Evolutionary conservation across 2,888 invertebrate species (phyloP), one percentile per base, ranked within the genome.

Genomic region (Cinara cedri): DNA sequence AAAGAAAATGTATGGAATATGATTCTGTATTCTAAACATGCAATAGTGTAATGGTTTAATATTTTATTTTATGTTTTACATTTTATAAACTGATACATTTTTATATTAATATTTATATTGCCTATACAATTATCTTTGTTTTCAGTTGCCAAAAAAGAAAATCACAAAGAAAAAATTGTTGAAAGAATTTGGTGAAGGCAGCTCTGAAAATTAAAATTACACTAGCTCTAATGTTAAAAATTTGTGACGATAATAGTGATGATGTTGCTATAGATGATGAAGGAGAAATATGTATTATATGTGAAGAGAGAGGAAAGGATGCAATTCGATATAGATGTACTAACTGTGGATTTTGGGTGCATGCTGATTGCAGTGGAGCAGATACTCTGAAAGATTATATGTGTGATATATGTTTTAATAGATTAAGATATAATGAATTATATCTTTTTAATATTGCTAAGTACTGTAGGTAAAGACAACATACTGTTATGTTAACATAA

Each of bases 181-280:
- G 54, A 54, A 54, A 19, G 54, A 54, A 54, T 54, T 54, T 54
- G 54, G 54, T 1, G 54, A 54, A 54, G 19, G 19, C 54, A 9
- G n/a, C 19, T 16, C n/a, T 54, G 19, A 19, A 3, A 10, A 16
- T 54, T 19, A 54, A 19, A 51, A 51, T 51, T 16, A 51, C 16
- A n/a, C 16, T 16, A 54, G 54, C 26, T 26, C 14, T 26, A 1
- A 26, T 14, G 8, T 34, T 4, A 34, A 6, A 60, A 6, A 4
- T 60, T 11, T 60, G 60, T 34, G 26, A 60, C 34, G 60, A 60
- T n/a, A n/a, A n/a, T n/a, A n/a, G n/a, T n/a, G n/a, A n/a, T n/a
- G n/a, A n/a, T n/a, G n/a, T n/a, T n/a, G n/a, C n/a, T 34, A 60
- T 60, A 16, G 60, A 26, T 34, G 60, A 60, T 26, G 60, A 16